phyloP scores from a whole-genome alignment of 2,797 vertebrate species.

The Pelochelys cantorii region DNA sequence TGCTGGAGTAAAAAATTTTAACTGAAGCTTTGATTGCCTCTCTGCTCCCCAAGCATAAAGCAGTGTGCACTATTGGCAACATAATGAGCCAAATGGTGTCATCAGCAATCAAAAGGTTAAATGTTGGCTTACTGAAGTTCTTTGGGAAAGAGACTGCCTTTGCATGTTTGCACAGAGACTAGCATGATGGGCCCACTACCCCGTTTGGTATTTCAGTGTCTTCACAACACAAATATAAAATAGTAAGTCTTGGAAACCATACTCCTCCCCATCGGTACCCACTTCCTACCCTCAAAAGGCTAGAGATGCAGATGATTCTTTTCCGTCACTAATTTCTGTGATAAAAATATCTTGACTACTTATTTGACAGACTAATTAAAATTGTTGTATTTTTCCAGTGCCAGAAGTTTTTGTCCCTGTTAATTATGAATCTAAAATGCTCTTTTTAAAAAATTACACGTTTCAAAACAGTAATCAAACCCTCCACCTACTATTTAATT shows the following conservation, averaged over 20 bases:
- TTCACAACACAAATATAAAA: background rate
- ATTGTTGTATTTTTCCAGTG: background rate
- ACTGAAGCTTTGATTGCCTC: background rate
- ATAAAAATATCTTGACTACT: background rate
- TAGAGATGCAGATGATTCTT: background rate
- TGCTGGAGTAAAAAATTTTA: background rate
- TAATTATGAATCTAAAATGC: background rate
- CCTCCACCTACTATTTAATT: background rate
- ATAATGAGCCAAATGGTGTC: background rate
- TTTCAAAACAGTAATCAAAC: background rate
- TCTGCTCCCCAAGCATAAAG: background rate
- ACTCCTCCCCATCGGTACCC: background rate
- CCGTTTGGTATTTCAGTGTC: background rate
- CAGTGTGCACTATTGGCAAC: background rate
- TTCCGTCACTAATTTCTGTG: background rate
- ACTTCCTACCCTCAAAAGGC: background rate
- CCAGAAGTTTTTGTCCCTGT: accelerated
- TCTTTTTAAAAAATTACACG: background rate
- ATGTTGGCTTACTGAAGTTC: background rate
- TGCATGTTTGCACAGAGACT: background rate
- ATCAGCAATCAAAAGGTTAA: background rate
- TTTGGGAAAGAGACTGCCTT: background rate
- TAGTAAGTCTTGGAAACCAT: background rate
- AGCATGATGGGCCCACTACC: background rate
- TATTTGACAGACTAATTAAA: background rate